Evolutionary conservation across 2,888 invertebrate genomes (phyloP).

Genomic region (Iselma pallidipennis): DNA sequence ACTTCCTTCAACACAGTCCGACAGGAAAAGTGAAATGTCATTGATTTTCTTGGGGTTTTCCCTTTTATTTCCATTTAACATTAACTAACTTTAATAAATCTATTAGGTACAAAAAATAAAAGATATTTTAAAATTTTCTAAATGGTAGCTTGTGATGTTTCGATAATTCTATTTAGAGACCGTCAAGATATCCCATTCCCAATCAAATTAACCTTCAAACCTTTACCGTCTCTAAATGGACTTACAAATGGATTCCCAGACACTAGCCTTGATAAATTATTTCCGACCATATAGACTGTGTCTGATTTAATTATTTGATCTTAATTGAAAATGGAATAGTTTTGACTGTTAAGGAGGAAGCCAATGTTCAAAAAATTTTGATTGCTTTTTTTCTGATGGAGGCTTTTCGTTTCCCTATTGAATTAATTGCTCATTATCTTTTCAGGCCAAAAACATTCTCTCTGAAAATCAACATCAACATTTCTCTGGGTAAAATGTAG

Average conservation of each 20-base stretch:
- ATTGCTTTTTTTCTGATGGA: background rate
- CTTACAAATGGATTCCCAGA: background rate
- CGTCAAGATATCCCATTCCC: background rate
- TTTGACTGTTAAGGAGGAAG: background rate
- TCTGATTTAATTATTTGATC: background rate
- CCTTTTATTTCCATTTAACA: too few species aligned
- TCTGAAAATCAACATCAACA: background rate
- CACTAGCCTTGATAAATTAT: background rate
- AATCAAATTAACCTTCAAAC: background rate
- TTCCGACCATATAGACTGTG: background rate
- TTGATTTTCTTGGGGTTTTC: constrained; percentile 1
- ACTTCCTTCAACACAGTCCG: background rate
- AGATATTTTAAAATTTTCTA: background rate
- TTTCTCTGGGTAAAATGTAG: too few species aligned
- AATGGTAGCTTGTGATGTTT: background rate
- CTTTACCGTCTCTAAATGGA: background rate
- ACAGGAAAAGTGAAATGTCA: constrained; percentile 1
- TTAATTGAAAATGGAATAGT: background rate
- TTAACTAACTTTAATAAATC: too few species aligned
- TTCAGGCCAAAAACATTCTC: background rate
- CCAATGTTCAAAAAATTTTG: too few species aligned
- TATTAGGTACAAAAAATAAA: background rate
- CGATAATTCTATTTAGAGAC: background rate
- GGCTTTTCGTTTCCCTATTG: background rate
- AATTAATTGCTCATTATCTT: background rate